Base-by-base conservation (phyloP, 2,113 vertebrate genomes). In the Entelurus aequoreus region DNA sequence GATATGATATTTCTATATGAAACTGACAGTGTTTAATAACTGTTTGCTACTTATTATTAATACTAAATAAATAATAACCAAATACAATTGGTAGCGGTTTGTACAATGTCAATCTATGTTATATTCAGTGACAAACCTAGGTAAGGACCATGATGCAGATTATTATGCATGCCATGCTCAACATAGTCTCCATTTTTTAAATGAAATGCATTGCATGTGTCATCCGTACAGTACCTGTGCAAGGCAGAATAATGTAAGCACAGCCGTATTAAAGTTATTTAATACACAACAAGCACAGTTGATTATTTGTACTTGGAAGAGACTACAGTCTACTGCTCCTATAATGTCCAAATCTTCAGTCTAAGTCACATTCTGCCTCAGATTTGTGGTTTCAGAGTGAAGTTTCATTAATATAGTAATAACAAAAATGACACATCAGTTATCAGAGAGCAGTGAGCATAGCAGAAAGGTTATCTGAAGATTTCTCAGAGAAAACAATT, bases 361-460 rank as follows among this genome's bases (percentile, higher is more conserved):
- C 42, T 11, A 46, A 46, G 42, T 46, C 5, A 46, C 42, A 46
- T 12, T 46, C 42, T 46, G 42, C 42, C 11, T 46, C 42, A 12
- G n/a, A 50, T 50, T 8, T 50, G n/a, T 50, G 8, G 49, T 50
- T 50, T 50, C 15, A 4, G 15, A 50, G 49, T 16, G 49, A 50
- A 38, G 54, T 55, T 55, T 55, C 35, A 56, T 40, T 56, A 56
- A 56, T 56, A 56, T 40, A 42, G 8, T 56, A 56, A 56, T 19
- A 56, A 10, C 8, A 42, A 40, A 40, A 8, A 42, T 56, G n/a
- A 40, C 15, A 40, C 37, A 56, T 56, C 16, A 42, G 8, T 56
- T 11, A 16, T 42, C 54, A 10, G 37, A 19, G 38, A 56, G 15
- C 37, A n/a, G n/a, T 42, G 37, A 56, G 37, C 54, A 42, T 16